Base-by-base conservation (phyloP, 2,888 invertebrate genomes). In the Zeuzera pyrina region DNA sequence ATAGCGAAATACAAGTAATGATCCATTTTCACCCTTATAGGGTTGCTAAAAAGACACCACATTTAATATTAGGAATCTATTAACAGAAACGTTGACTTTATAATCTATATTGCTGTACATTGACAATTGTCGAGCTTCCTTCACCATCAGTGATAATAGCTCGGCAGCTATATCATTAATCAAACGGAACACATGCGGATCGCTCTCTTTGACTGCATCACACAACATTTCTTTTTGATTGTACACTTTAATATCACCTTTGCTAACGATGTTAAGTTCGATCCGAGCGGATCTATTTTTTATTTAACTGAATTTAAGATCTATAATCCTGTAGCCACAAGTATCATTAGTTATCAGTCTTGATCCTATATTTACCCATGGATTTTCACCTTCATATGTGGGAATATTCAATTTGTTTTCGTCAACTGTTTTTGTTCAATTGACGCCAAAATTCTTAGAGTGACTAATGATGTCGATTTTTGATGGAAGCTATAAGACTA, bases 341-440 rank as follows among this genome's bases (percentile, higher is more conserved):
- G 42, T 43, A 69, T 77, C 72, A 77, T 79, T 77, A 66, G 67
- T 77, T 60, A 73, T 58, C 45, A 49, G 38, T 44, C 49, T 51
- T 60, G 65, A 72, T 72, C 69, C 69, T 44, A 49, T 79, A 69
- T 81, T 83, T 81, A 64, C 68, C 63, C 66, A 70, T 61, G 68
- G 71, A 79, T 83, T 81, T 81, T 81, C 83, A 78, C 83, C 76
- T 79, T 68, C 65, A 57, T 55, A 67, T 79, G 79, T 77, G 81
- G 79, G 79, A 76, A 77, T 74, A 72, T 68, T 64, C 72, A 79
- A 83, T 83, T 83, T 78, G 81, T 81, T 76, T 72, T 56, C 57
- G 64, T 66, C 70, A 56, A 57, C 66, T 83, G 81, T 83, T 79
- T 79, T 81, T 81, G 74, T 79, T 64, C 68, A 79, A 77, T 79